Evolutionary conservation across 2,797 vertebrate genomes (phyloP), one percentile per base, ranked within the genome.

Genomic region (Chiroxiphia lanceolata): DNA sequence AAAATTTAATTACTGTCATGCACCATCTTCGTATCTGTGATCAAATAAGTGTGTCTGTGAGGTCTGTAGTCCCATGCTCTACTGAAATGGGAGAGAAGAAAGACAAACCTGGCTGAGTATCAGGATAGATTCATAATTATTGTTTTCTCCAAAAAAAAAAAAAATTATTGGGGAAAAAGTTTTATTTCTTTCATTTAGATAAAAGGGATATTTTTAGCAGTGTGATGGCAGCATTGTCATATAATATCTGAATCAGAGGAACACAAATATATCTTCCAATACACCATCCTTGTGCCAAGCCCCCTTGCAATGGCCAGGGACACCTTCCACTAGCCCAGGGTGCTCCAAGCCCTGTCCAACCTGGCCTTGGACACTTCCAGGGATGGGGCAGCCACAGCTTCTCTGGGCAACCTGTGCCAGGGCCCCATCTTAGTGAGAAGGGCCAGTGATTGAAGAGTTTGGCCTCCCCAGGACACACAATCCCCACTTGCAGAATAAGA

Each of bases 1-100:
- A 96, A 97, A 96, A 97, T 95, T 90, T 97, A 97, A 98, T 97
- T 97, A 97, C 78, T 91, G 94, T 78, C 88, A 47, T 56, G 87
- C 71, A 93, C 87, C 95, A 96, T 96, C 95, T 96, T 94, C 36
- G 14, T 80, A 56, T 95, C 90, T 96, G 95, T 93, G 91, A 97
- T 94, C 78, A 95, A 95, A 77, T 57, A 50, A 91, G 92, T 20
- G 6, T 36, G 64, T 90, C 78, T 85, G 45, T 50, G 83, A 78
- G 88, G 75, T 74, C 89, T 94, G 89, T 48, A 85, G 90, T 89
- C 44, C 57, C 53, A 56, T 79, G 72, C 74, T 87, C 51, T 71
- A 70, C 36, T 51, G 84, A 77, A 93, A 92, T 18, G 36, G 48
- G 60, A 90, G 89, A 87, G 75, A 80, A 95, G 53, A 42, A 92